phyloP scores from a whole-genome alignment of 30 jellyfish, hydroid and myxozoan species.

The Hydractinia symbiolongicarpus region DNA sequence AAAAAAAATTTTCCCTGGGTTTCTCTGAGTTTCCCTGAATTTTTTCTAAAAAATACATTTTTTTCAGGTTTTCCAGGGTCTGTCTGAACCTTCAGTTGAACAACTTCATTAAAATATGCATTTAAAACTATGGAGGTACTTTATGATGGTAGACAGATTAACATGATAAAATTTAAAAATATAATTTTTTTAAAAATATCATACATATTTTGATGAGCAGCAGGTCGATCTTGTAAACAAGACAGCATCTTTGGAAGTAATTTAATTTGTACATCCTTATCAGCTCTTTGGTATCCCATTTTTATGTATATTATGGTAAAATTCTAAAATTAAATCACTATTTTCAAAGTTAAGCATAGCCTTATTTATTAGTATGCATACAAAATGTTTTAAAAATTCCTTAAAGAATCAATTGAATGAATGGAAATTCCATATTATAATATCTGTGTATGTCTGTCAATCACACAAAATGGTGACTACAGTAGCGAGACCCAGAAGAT shows the following conservation, averaged over 20 bases:
- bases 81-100: not conserved
- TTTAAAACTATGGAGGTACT: not conserved
- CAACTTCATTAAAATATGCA: not conserved
- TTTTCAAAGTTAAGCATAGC: not conserved
- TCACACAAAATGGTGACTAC: no score
- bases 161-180: not conserved
- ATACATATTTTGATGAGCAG: conserved; percentile 68
- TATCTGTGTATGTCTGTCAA: no score
- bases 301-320: conserved; percentile 76
- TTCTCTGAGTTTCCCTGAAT: no score
- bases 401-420: no score
- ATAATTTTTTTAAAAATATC: not conserved
- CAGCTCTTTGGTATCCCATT: conserved; percentile 80
- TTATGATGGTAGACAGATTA: not conserved
- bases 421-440: no score
- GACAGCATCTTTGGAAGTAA: conserved; percentile 60
- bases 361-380: no score
- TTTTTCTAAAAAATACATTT: no score
- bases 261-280: conserved; percentile 26
- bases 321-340: conserved; percentile 40
- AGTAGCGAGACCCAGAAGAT: no score
- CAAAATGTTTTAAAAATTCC: no score
- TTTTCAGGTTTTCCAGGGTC: not conserved
- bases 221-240: conserved; percentile 43
- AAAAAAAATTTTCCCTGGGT: no score